Conservation (phyloP, 2,888 invertebrate genomes). For the Hipparchia semele region DNA sequence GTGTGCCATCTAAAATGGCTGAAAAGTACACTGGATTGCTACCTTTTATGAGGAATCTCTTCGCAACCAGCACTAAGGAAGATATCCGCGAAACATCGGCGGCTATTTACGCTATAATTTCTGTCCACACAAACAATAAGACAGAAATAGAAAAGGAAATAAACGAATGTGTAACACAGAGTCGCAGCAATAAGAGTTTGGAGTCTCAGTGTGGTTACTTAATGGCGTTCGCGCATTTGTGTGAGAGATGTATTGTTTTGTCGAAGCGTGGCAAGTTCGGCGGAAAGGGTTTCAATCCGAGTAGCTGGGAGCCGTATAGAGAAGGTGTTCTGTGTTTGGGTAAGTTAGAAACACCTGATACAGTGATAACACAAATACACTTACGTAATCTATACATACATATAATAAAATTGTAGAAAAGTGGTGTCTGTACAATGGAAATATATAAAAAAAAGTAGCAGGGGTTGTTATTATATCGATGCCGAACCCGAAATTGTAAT, state of each 20-base stretch:
- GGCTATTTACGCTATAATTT: constrained; percentile 88
- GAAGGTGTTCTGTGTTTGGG: constrained; percentile 84
- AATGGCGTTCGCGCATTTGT: constrained; percentile 86
- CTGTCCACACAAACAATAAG: constrained; percentile 84
- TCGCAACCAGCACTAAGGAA: constrained; percentile 88
- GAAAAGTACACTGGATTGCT: constrained; percentile 84
- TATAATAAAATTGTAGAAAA: too few relatives aligned
- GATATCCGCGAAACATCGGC: constrained; percentile 89
- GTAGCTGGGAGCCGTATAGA: constrained; percentile 84
- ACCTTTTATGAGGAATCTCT: constrained; percentile 85
- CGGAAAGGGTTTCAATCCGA: constrained; percentile 70
- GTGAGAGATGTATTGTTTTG: constrained; percentile 85
- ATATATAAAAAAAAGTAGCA: too few relatives aligned
- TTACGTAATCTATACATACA: too few relatives aligned
- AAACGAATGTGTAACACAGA: constrained; percentile 78
- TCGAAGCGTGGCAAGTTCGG: constrained; percentile 70
- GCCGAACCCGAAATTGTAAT: too few relatives aligned
- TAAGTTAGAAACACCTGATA: constrained; percentile 54
- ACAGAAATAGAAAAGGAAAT: constrained; percentile 74
- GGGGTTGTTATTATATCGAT: too few relatives aligned
- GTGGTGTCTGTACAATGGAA: too few relatives aligned
- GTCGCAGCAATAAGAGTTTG: constrained; percentile 82
- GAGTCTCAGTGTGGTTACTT: constrained; percentile 92
- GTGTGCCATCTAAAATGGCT: constrained; percentile 87
- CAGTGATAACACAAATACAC: too few relatives aligned